These are phyloP conservation scores for Fratercula arctica DNA, from an alignment of 2,797 vertebrate genomes.

Conservation along the genomic window DNA sequence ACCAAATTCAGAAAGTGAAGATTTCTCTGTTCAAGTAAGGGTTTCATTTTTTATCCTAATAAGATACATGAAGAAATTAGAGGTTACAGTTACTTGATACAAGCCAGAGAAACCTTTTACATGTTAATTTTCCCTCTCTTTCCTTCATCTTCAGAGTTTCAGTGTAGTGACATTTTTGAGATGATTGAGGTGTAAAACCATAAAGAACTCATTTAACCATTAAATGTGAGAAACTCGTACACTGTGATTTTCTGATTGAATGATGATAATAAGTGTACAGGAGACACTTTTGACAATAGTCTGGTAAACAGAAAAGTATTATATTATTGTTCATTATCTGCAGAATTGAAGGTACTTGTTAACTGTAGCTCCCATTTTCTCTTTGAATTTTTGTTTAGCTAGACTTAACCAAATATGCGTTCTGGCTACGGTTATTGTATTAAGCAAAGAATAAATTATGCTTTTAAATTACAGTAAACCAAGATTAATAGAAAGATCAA, in stretches of 20 bases:
- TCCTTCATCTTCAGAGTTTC: not conserved
- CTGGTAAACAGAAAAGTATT: slow-evolving; percentile 17
- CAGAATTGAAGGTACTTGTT: not conserved
- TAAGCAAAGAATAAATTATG: slow-evolving; percentile 39
- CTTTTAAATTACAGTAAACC: slow-evolving; percentile 47
- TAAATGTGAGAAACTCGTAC: not conserved
- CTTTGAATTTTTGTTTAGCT: slow-evolving; percentile 20
- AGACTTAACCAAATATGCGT: not conserved
- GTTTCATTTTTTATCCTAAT: not conserved
- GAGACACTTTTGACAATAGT: not conserved
- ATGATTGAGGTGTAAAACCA: not conserved
- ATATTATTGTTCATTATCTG: not conserved
- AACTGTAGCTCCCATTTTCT: not conserved
- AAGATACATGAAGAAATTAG: not conserved
- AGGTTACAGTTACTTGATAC: not conserved
- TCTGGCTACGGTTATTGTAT: not conserved
- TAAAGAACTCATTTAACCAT: not conserved
- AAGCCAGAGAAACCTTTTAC: not conserved
- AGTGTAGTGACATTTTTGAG: slow-evolving; percentile 11
- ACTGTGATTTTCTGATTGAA: slow-evolving; percentile 21
- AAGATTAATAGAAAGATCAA: slow-evolving; percentile 51
- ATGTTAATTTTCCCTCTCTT: not conserved
- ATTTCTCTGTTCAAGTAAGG: not conserved
- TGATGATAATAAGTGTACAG: not conserved
- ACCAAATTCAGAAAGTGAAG: slow-evolving; percentile 7